phyloP scores from a whole-genome alignment of 92 coral and sea anemone genomes.

The Montipora capitata region DNA sequence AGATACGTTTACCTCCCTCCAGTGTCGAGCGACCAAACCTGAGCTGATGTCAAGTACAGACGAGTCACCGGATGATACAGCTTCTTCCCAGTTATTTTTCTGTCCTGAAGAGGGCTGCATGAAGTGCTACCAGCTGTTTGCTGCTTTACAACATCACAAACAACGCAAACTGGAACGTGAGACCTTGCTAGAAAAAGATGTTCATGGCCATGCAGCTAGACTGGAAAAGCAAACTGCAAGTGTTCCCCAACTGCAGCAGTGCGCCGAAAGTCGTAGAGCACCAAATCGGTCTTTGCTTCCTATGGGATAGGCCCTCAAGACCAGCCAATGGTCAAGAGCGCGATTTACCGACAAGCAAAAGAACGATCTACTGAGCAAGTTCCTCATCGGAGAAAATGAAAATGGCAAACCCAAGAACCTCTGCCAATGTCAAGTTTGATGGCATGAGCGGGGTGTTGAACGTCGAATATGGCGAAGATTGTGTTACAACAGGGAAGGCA shows the following conservation, averaged over 20 bases:
- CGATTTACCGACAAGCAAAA: no score
- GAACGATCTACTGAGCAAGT: slow-evolving; percentile 21
- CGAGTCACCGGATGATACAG: no score
- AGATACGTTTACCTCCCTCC: background rate
- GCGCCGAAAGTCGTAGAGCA: background rate
- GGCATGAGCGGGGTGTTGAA: no score
- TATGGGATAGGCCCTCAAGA: slow-evolving; percentile 61
- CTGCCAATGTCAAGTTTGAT: slow-evolving; percentile 12
- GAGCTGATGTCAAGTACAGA: background rate
- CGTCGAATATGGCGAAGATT: slow-evolving; percentile 43
- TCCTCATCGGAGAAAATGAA: slow-evolving; percentile 41
- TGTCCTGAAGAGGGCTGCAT: slow-evolving; percentile 50
- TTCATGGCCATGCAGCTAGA: slow-evolving; percentile 39
- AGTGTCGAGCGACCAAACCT: no score
- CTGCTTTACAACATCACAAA: slow-evolving; percentile 45
- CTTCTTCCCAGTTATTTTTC: no score
- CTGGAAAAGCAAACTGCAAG: no score
- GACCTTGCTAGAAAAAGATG: slow-evolving; percentile 67
- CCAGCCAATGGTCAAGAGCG: background rate
- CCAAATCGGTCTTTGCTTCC: background rate
- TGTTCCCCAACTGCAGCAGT: no score
- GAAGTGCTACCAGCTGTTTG: slow-evolving; percentile 34
- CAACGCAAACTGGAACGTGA: slow-evolving; percentile 52
- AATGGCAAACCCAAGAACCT: background rate
- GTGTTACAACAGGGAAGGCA: slow-evolving; percentile 19